Percentiles rank a stretch among this genome's conserved stretches.
Evolutionary conservation across 1,140 invertebrate genomes (phyloP).

Genomic region (Cydia pomonella): DNA sequence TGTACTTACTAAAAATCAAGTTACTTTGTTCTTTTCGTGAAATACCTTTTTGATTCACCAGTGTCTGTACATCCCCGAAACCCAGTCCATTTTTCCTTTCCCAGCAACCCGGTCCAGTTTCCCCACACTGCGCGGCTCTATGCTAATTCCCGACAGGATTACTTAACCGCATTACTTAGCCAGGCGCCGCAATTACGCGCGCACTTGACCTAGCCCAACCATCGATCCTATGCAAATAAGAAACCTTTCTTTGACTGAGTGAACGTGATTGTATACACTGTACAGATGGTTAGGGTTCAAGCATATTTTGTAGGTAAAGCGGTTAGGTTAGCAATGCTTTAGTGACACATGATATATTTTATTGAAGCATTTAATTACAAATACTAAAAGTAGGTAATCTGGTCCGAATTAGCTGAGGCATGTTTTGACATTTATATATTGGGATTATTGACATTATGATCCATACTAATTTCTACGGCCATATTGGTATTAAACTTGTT

Average conservation of each 20-base stretch:
- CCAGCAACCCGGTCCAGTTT: not conserved
- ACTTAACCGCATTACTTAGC: slow-evolving; percentile 60
- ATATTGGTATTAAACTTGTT: no score
- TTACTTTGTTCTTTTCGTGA: no score
- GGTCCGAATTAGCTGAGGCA: no score
- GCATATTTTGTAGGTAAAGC: not conserved
- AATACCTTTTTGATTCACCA: no score
- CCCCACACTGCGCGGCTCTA: not conserved
- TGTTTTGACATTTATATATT: no score
- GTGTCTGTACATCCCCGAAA: not conserved
- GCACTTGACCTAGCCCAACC: slow-evolving; percentile 71
- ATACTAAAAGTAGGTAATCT: no score
- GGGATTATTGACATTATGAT: no score
- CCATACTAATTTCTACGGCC: no score
- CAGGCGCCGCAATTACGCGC: slow-evolving; percentile 67
- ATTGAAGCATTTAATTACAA: no score
- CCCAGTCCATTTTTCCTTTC: not conserved
- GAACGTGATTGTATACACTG: slow-evolving; percentile 3
- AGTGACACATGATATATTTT: no score
- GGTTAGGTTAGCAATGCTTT: not conserved
- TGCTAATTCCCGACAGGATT: slow-evolving; percentile 50
- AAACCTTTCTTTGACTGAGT: slow-evolving; percentile 27
- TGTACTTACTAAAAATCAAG: no score
- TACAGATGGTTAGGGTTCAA: not conserved
- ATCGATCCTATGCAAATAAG: slow-evolving; percentile 74